Conservation (phyloP, 2,797 vertebrate species). For the Cuculus canorus region DNA sequence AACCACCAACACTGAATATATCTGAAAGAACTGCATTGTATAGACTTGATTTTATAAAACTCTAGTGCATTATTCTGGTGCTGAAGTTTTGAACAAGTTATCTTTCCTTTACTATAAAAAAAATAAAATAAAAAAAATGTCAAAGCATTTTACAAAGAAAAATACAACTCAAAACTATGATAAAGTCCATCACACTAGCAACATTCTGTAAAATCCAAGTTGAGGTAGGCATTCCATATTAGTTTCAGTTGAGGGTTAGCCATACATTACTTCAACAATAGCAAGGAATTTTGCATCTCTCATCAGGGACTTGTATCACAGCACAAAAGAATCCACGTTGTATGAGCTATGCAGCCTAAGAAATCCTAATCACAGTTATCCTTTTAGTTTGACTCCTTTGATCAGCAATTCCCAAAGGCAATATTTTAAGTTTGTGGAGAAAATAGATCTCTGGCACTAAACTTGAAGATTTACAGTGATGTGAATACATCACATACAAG, state of each 20-base stretch:
- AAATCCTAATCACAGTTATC: conserved; percentile 29
- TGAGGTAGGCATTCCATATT: background rate
- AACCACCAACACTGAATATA: background rate
- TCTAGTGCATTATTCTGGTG: background rate
- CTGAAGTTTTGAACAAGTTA: background rate
- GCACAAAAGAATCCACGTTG: background rate
- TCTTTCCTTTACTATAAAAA: background rate
- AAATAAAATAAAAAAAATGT: too few relatives aligned
- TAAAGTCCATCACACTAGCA: background rate
- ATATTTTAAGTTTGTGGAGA: conserved; percentile 10
- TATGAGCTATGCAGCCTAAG: background rate
- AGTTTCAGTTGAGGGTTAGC: background rate
- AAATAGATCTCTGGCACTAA: conserved; percentile 28
- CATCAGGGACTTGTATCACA: background rate
- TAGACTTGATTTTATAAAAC: background rate
- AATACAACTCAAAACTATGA: background rate
- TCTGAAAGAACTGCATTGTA: background rate
- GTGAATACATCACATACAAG: background rate
- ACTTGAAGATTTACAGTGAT: background rate
- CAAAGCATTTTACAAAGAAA: background rate
- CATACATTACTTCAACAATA: background rate
- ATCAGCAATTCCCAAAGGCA: conserved; percentile 6
- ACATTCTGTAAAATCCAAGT: background rate
- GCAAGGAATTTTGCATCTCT: background rate
- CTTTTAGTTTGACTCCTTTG: conserved; percentile 29